Percentiles rank a stretch among this genome's conserved stretches.
Conservation (phyloP, 2,113 vertebrate genomes). For the Xenopus tropicalis region UCB_Xtro_10.0 CM004443.2:47240501-47241000, state of each 20-base stretch:
- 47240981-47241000: no score
- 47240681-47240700: not conserved
- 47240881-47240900: not conserved
- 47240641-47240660: not conserved
- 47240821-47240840: slow-evolving; percentile 2
- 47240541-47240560: no score
- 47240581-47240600: not conserved
- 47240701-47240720: not conserved
- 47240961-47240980: no score
- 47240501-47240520: no score
- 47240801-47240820: slow-evolving; percentile 7
- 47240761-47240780: not conserved
- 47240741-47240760: not conserved
- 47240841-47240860: slow-evolving; percentile 5
- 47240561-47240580: not conserved
- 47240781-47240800: not conserved
- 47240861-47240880: not conserved
- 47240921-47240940: no score
- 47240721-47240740: slow-evolving; percentile 16
- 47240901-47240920: no score
- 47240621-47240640: not conserved
- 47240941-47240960: no score
- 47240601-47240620: not conserved
- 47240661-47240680: not conserved
- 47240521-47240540: no score